Conservation (phyloP, 2,888 invertebrate genomes). For the Cephus rjabovi region DNA sequence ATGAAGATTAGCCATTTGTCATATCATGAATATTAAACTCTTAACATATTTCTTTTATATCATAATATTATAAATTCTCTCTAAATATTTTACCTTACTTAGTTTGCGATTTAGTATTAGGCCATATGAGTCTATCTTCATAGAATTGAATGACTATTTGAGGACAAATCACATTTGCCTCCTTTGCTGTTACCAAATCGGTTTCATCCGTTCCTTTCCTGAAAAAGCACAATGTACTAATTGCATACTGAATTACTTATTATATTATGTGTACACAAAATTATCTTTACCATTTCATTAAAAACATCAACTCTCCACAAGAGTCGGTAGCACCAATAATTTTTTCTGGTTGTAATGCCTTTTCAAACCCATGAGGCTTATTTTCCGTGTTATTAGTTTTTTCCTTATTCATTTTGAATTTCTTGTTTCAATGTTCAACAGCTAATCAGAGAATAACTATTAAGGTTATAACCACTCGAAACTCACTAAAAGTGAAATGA, state of each 20-base stretch:
- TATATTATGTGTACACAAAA: constrained; percentile 1
- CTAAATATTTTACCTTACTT: too few relatives aligned
- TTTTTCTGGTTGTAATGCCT: constrained; percentile 84
- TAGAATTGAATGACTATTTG: constrained; percentile 79
- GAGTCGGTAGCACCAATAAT: constrained; percentile 92
- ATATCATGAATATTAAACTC: too few relatives aligned
- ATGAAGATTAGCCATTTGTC: too few relatives aligned
- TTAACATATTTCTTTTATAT: too few relatives aligned
- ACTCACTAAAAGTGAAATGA: neutral
- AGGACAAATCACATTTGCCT: constrained; percentile 76
- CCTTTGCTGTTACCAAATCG: constrained; percentile 76
- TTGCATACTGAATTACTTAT: neutral
- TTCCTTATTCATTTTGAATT: constrained; percentile 29
- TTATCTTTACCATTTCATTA: constrained; percentile 85
- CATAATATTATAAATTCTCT: neutral
- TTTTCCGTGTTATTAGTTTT: constrained; percentile 68
- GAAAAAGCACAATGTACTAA: neutral
- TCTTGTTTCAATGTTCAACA: neutral
- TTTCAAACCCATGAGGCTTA: constrained; percentile 80
- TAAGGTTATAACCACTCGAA: neutral
- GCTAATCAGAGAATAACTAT: neutral
- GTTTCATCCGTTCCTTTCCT: constrained; percentile 78
- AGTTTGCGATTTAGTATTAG: constrained; percentile 70
- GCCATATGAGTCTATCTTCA: constrained; percentile 88
- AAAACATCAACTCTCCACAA: constrained; percentile 88